These are phyloP conservation scores for Chaitophorus viminalis DNA, from an alignment of 2,888 invertebrate genomes.

Conservation along the genomic window DNA sequence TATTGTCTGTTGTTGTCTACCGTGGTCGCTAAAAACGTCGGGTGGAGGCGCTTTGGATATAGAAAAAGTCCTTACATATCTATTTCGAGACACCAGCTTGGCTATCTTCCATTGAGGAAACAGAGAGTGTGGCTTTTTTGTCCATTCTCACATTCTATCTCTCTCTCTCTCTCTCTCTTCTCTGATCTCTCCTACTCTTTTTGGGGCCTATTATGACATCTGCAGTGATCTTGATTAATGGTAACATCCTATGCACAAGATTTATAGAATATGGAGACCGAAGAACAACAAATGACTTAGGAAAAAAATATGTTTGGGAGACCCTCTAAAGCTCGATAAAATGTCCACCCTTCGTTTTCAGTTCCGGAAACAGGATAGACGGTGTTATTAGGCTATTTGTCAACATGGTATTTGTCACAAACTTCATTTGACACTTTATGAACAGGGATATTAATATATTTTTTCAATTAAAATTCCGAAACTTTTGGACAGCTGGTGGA, in stretches of 20 bases:
- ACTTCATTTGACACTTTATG: conserved; percentile 43
- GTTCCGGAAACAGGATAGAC: conserved; percentile 16
- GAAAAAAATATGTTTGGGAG: conserved; percentile 25
- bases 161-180: background rate
- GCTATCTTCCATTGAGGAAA: conserved; percentile 53
- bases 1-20: conserved; percentile 20
- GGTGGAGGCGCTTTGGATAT: background rate
- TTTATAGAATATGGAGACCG: background rate
- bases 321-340: conserved; percentile 44
- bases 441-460: conserved; percentile 37
- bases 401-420: conserved; percentile 39
- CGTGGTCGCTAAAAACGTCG: conserved; percentile 39
- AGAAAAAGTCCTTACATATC: conserved; percentile 42
- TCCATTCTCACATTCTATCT: background rate
- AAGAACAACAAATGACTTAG: conserved; percentile 40
- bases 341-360: conserved; percentile 14
- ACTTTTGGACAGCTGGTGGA: conserved; percentile 1
- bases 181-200: conserved; percentile 25
- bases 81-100: conserved; percentile 55
- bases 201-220: conserved; percentile 45
- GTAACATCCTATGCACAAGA: background rate
- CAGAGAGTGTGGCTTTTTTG: conserved; percentile 38
- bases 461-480: conserved; percentile 52
- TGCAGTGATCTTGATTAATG: conserved; percentile 58
- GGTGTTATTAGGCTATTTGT: conserved; percentile 46